Conservation (phyloP, 2,888 invertebrate genomes). For the Bursaphelenchus okinawaensis region DNA sequence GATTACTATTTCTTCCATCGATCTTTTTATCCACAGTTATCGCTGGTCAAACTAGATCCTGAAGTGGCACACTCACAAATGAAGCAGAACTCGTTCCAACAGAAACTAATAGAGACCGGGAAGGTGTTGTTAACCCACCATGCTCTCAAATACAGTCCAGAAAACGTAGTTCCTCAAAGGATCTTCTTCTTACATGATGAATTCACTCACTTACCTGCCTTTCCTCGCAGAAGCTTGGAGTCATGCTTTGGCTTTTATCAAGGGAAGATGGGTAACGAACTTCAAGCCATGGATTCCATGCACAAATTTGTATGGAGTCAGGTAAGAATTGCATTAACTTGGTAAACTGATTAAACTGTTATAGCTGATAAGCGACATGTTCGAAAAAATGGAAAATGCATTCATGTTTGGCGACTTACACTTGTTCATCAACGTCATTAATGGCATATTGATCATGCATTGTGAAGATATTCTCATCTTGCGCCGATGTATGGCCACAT, state of each 20-base stretch:
- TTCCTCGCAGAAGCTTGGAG: conserved; percentile 93
- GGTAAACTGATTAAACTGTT: conserved; percentile 11
- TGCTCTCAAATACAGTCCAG: conserved; percentile 59
- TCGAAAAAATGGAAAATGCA: conserved; percentile 58
- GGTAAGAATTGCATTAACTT: conserved; percentile 44
- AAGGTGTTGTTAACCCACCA: conserved; percentile 67
- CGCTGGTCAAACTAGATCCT: conserved; percentile 83
- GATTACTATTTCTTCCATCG: conserved; percentile 92
- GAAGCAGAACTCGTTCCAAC: conserved; percentile 68
- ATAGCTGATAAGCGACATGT: conserved; percentile 53
- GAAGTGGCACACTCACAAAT: conserved; percentile 82
- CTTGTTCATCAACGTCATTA: conserved; percentile 86
- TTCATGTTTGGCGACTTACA: conserved; percentile 76
- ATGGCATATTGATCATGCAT: conserved; percentile 89
- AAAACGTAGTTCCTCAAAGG: conserved; percentile 70
- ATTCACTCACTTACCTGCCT: conserved; percentile 92
- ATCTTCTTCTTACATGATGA: conserved; percentile 98
- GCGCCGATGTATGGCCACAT: conserved; percentile 89
- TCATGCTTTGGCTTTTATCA: conserved; percentile 87
- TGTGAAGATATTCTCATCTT: conserved; percentile 93
- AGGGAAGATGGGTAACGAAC: conserved; percentile 64
- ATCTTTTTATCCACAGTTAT: conserved; percentile 93
- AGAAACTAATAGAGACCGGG: conserved; percentile 93
- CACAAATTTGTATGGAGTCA: conserved; percentile 99
- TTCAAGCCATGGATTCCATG: conserved; percentile 81